Conservation (phyloP, 2,797 vertebrate species). For the Spizella passerina region DNA sequence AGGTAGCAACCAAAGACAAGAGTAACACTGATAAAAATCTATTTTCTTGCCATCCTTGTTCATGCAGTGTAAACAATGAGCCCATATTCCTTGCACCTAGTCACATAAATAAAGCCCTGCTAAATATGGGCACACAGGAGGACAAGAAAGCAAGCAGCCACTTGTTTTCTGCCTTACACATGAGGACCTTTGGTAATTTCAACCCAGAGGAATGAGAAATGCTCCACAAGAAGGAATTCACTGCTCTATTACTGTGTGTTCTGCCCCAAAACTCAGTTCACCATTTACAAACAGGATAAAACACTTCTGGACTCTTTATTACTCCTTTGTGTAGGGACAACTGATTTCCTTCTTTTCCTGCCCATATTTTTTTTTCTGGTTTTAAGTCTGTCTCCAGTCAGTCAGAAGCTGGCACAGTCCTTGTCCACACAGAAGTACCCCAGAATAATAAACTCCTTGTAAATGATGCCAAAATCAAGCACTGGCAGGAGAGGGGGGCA, state of each 20-base stretch:
- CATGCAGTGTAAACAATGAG: neutral
- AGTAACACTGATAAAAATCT: neutral
- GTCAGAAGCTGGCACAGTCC: neutral
- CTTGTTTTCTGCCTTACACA: neutral
- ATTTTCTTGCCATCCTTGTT: neutral
- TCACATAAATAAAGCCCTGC: neutral
- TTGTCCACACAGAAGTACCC: neutral
- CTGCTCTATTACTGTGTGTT: neutral
- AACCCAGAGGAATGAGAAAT: neutral
- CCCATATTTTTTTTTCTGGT: neutral
- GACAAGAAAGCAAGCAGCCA: neutral
- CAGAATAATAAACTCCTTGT: constrained; percentile 18
- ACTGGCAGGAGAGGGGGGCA: neutral
- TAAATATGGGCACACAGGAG: neutral
- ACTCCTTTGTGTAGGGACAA: neutral
- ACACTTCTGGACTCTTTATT: neutral
- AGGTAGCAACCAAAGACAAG: neutral
- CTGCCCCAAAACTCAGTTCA: neutral
- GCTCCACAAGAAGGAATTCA: neutral
- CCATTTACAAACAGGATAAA: neutral
- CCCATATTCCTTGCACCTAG: neutral
- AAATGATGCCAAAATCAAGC: neutral
- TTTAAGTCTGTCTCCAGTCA: neutral
- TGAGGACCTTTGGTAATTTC: neutral
- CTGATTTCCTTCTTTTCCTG: neutral